These are phyloP conservation scores for Chalcis sispes DNA, from an alignment of 2,888 invertebrate species.

Conservation along the genomic window DNA sequence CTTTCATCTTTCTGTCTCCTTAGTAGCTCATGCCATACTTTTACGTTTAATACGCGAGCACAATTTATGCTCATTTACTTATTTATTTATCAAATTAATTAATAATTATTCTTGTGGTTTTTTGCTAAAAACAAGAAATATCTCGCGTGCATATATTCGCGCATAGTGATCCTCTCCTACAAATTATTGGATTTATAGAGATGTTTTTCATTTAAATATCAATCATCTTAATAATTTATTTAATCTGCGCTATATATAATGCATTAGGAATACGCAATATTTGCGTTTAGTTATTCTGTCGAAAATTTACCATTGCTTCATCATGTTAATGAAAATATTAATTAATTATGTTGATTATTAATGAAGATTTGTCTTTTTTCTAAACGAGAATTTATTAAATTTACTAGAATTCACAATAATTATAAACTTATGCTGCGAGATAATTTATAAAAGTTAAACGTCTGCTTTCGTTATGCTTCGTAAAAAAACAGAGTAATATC, in stretches of 20 bases:
- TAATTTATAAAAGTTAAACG: no score
- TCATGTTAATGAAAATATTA: constrained; percentile 5
- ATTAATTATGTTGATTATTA: background rate
- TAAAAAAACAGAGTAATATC: no score
- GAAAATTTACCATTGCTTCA: background rate
- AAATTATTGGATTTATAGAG: no score
- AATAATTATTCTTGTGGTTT: constrained; percentile 38
- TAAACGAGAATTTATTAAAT: background rate
- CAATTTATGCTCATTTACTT: constrained; percentile 63
- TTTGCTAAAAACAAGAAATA: constrained; percentile 2
- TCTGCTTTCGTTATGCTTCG: no score
- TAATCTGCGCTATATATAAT: background rate
- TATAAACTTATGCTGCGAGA: no score
- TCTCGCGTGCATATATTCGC: background rate
- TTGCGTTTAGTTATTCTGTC: background rate
- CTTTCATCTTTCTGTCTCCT: background rate
- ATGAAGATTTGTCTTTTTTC: no score
- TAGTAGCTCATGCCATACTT: background rate
- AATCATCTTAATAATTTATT: constrained; percentile 25
- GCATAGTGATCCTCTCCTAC: no score
- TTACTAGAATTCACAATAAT: no score
- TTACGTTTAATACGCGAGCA: constrained; percentile 60
- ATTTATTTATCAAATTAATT: constrained; percentile 37
- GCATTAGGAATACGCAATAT: background rate
- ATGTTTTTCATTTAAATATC: no score